Base-by-base conservation (phyloP, 2,888 invertebrate genomes). In the Brachypalpus laphriformis region DNA sequence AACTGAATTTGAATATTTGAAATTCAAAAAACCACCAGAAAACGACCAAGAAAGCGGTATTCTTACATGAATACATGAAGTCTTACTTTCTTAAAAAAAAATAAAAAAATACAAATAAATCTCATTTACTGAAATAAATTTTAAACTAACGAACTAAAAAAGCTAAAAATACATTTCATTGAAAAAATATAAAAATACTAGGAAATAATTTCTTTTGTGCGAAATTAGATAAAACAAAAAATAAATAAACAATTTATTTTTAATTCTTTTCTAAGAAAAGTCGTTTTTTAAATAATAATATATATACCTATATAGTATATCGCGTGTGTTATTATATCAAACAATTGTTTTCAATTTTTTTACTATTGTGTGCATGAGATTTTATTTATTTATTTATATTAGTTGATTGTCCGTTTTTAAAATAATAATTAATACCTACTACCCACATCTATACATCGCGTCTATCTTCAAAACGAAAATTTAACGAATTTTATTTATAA, bases 251-350 rank as follows among this genome's bases (percentile, higher is more conserved):
- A 72, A 80, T 80, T 76, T 76, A 81, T 85, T 85, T 85, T 85
- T 71, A 85, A 87, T 88, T 87, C 88, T 87, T 89, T 89, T 89
- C 88, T 87, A 86, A 87, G 88, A 89, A 89, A 88, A 88, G 87
- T 87, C 34, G 18, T 86, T 75, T 83, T 76, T 56, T 70, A 81
- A 87, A 76, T 87, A 86, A 87, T 71, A 28, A 87, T 85, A 70
- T 74, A 87, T 77, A 82, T 74, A 81, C 66, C 81, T 63, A 59
- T 34, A 49, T 49, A 25, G 47, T 65, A 54, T 72, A 72, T 65
- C 66, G 78, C 78, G 82, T 54, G 82, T 82, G 76, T 68, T 65
- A 18, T n/a, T 78, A 87, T 89, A 87, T 76, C 75, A 71, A 87
- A 87, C 88, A 87, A 87, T 75, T 76, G 5, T 45, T 18, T 18